These are phyloP conservation scores for Amazonetta brasiliensis DNA, from an alignment of 2,797 vertebrate genomes.

Conservation along the genomic window DNA sequence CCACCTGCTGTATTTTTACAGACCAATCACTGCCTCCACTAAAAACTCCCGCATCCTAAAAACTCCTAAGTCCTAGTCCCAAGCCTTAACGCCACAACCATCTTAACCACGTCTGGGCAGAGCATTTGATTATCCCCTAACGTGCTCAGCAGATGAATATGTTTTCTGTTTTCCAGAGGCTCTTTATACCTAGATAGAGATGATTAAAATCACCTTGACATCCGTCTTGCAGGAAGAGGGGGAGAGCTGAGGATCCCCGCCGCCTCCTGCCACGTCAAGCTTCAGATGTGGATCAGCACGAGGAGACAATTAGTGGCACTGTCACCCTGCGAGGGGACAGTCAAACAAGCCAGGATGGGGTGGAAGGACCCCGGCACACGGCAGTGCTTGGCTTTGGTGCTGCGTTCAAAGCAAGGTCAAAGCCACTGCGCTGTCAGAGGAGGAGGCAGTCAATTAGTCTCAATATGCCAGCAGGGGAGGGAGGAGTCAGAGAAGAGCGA, in stretches of 20 bases:
- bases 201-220: conserved; percentile 45
- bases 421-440: conserved; percentile 3
- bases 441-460: conserved; percentile 64
- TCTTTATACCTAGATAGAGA: background rate
- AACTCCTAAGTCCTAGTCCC: background rate
- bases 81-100: background rate
- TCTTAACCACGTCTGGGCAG: accelerated
- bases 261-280: background rate
- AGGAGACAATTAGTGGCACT: background rate
- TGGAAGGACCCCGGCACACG: background rate
- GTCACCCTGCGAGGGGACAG: background rate
- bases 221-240: conserved; percentile 1
- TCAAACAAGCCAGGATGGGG: background rate
- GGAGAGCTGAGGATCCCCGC: background rate
- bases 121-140: background rate
- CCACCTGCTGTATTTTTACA: conserved; percentile 66
- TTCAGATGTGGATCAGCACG: background rate
- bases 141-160: background rate
- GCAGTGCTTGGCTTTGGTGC: background rate
- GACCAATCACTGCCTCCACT: background rate
- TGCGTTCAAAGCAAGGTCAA: conserved; percentile 44
- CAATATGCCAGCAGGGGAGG: conserved; percentile 54
- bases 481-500: conserved; percentile 52
- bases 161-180: conserved; percentile 36
- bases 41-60: background rate